A percentile compares a stretch with the other conserved stretches of the same genome.
These are phyloP conservation scores for Bombus superbus DNA, from an alignment of 1,140 invertebrate species.

Conservation along the genomic window DNA sequence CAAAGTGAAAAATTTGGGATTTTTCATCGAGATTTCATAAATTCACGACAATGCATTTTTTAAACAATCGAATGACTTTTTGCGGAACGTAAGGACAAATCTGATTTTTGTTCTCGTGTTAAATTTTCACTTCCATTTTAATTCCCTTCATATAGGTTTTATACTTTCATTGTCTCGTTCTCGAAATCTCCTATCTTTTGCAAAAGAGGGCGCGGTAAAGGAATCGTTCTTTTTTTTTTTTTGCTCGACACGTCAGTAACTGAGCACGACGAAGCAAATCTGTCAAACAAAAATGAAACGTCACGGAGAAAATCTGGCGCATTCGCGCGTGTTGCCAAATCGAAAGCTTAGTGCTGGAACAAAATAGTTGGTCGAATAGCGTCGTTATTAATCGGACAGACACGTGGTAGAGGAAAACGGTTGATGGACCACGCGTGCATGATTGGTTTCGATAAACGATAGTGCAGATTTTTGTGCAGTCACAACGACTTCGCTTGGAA, in stretches of 20 bases:
- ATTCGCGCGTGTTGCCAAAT: not conserved
- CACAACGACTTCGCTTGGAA: conserved; percentile 37
- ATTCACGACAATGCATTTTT: no score
- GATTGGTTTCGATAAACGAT: conserved; percentile 50
- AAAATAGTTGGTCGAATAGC: not conserved
- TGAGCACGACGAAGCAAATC: not conserved
- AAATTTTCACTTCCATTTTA: no score
- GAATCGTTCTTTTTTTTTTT: not conserved
- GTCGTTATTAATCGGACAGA: conserved; percentile 41
- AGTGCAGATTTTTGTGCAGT: conserved; percentile 44
- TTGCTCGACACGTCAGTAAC: not conserved
- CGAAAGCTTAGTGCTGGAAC: conserved; percentile 1
- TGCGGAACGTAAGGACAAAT: no score
- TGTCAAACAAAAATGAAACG: not conserved
- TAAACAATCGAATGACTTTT: no score
- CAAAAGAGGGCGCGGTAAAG: not conserved
- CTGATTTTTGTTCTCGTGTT: no score
- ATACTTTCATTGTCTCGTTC: not conserved
- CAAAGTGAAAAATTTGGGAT: no score
- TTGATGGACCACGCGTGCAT: not conserved
- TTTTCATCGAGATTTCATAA: no score
- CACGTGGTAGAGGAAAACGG: conserved; percentile 13
- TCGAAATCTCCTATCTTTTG: not conserved
- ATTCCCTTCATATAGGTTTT: not conserved
- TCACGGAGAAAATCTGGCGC: not conserved